Conservation (phyloP, 30 jellyfish, hydroid and myxozoan genomes). For the Hydractinia symbiolongicarpus region DNA sequence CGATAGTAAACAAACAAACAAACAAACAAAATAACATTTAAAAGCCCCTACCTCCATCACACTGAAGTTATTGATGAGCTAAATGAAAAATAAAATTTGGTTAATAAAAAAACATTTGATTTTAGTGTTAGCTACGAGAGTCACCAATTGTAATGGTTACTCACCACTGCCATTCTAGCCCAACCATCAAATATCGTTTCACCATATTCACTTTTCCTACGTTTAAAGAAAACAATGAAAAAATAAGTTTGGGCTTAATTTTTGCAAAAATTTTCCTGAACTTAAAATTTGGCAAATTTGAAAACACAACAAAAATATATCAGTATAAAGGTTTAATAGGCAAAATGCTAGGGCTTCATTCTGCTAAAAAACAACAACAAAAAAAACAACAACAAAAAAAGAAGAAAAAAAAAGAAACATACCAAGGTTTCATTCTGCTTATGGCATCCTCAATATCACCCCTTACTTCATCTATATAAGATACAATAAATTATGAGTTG, state of each 20-base stretch:
- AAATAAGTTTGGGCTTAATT: background rate
- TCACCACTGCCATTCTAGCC: slow-evolving; percentile 99
- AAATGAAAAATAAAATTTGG: slow-evolving; percentile 9
- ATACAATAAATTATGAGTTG: too few relatives aligned
- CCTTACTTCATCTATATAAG: slow-evolving; percentile 73
- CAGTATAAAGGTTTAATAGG: too few relatives aligned
- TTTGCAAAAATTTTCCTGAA: too few relatives aligned
- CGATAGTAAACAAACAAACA: too few relatives aligned
- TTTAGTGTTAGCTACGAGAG: background rate
- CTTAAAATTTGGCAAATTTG: too few relatives aligned
- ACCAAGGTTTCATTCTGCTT: slow-evolving; percentile 92
- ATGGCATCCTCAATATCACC: slow-evolving; percentile 87
- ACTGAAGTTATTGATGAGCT: slow-evolving; percentile 69
- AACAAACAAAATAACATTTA: too few relatives aligned
- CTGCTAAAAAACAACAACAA: too few relatives aligned
- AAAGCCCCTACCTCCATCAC: slow-evolving; percentile 47
- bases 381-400: background rate
- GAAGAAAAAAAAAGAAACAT: slow-evolving; percentile 1
- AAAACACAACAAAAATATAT: too few relatives aligned
- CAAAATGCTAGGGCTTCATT: too few relatives aligned
- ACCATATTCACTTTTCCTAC: slow-evolving; percentile 88
- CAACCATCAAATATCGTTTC: slow-evolving; percentile 89
- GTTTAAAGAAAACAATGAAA: slow-evolving; percentile 1
- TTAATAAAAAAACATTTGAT: background rate
- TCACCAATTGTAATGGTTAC: background rate